A percentile compares a stretch with the other conserved stretches of the same genome.
phyloP scores from a whole-genome alignment of 2,113 vertebrate genomes.

The Thomomys bottae region DNA sequence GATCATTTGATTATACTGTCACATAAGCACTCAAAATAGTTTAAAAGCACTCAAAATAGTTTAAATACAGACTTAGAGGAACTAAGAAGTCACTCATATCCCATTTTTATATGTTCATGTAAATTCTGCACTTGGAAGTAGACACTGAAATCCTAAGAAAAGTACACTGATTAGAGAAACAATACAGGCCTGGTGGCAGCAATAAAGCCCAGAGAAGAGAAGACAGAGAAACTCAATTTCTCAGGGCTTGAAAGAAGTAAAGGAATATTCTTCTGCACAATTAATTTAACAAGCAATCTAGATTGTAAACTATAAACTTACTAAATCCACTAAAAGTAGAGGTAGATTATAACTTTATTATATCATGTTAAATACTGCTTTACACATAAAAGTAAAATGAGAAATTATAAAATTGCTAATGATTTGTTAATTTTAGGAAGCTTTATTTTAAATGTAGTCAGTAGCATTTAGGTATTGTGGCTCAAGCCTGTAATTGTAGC shows the following conservation, averaged over 20 bases:
- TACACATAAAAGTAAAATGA: constrained; percentile 48
- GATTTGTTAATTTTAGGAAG: not conserved
- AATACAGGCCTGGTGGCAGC: not conserved
- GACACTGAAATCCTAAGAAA: constrained; percentile 1
- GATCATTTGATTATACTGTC: constrained; percentile 24
- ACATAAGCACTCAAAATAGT: constrained; percentile 56
- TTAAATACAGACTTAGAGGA: constrained; percentile 35
- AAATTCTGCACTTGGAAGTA: constrained; percentile 30
- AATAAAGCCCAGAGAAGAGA: not conserved
- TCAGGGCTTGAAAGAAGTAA: constrained; percentile 24
- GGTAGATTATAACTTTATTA: constrained; percentile 14
- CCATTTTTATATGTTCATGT: constrained; percentile 25
- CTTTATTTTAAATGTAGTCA: constrained; percentile 60
- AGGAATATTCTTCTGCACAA: constrained; percentile 1
- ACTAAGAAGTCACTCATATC: constrained; percentile 18
- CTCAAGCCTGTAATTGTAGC: no score
- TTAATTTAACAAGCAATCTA: constrained; percentile 37
- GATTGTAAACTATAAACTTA: constrained; percentile 20
- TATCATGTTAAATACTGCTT: constrained; percentile 27
- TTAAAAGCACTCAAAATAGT: constrained; percentile 60
- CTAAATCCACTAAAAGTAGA: constrained; percentile 33
- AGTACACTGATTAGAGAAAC: not conserved
- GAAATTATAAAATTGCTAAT: constrained; percentile 49
- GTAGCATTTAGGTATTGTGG: not conserved
- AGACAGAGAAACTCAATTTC: not conserved